A percentile compares a stretch with the other conserved stretches of the same genome.
Conservation (phyloP, 2,797 vertebrate genomes). For the Sarcoramphus papa region DNA sequence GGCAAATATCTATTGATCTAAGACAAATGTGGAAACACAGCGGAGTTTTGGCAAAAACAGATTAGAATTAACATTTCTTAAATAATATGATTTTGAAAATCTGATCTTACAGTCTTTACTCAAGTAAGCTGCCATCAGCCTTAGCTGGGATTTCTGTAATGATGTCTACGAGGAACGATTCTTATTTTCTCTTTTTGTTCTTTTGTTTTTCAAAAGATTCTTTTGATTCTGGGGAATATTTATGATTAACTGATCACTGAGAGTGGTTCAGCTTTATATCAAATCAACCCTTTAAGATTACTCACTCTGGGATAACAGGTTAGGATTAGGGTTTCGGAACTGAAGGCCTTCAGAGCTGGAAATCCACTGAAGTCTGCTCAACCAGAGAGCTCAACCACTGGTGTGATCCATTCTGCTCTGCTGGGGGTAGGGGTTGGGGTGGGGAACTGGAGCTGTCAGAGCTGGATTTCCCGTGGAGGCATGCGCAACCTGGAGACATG, state of each 20-base stretch:
- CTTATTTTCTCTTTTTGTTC: neutral
- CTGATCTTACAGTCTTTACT: neutral
- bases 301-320: neutral
- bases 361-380: neutral
- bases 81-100: neutral
- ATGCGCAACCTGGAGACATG: neutral
- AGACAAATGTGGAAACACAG: neutral
- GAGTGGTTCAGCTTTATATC: neutral
- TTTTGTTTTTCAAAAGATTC: neutral
- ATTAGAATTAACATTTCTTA: neutral
- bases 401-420: neutral
- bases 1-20: neutral
- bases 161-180: neutral
- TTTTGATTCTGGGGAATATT: neutral
- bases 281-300: neutral
- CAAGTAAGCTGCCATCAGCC: neutral
- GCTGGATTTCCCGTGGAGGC: neutral
- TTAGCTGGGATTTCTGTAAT: neutral
- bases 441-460: neutral
- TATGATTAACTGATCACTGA: neutral
- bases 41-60: neutral
- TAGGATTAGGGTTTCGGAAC: neutral
- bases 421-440: fast-evolving
- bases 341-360: neutral
- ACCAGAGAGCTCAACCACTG: neutral